These are phyloP conservation scores for Acrocera orbiculus DNA, from an alignment of 2,888 invertebrate genomes.

Conservation along the genomic window DNA sequence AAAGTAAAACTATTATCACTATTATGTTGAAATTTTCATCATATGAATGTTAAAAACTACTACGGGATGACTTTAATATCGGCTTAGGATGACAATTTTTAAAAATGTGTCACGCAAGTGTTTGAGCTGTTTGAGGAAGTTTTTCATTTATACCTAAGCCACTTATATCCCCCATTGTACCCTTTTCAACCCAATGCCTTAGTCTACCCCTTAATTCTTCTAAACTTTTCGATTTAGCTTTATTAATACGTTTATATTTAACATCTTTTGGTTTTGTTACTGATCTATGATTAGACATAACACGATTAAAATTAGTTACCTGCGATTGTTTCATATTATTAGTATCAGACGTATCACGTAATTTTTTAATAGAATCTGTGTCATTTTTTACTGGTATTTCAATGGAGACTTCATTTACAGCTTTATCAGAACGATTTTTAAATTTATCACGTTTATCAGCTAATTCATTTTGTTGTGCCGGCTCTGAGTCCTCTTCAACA, in stretches of 20 bases:
- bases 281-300: conserved; percentile 79
- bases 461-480: conserved; percentile 29
- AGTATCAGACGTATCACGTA: not conserved
- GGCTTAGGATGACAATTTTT: too few relatives aligned
- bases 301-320: conserved; percentile 63
- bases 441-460: conserved; percentile 36
- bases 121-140: conserved; percentile 35
- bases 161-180: conserved; percentile 23
- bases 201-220: conserved; percentile 67
- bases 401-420: conserved; percentile 25
- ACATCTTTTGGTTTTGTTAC: conserved; percentile 84
- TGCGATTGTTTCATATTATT: conserved; percentile 28
- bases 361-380: conserved; percentile 1
- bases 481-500: conserved; percentile 67
- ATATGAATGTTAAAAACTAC: too few relatives aligned
- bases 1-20: too few relatives aligned
- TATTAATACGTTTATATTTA: conserved; percentile 78
- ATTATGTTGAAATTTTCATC: too few relatives aligned
- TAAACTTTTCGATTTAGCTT: conserved; percentile 75
- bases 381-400: too few relatives aligned
- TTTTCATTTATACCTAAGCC: conserved; percentile 17
- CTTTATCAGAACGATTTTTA: conserved; percentile 29
- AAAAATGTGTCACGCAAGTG: conserved; percentile 44
- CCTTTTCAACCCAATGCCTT: conserved; percentile 73
- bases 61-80: too few relatives aligned